Conservation (phyloP, 2,113 vertebrate genomes). For the Centropristis striata region DNA sequence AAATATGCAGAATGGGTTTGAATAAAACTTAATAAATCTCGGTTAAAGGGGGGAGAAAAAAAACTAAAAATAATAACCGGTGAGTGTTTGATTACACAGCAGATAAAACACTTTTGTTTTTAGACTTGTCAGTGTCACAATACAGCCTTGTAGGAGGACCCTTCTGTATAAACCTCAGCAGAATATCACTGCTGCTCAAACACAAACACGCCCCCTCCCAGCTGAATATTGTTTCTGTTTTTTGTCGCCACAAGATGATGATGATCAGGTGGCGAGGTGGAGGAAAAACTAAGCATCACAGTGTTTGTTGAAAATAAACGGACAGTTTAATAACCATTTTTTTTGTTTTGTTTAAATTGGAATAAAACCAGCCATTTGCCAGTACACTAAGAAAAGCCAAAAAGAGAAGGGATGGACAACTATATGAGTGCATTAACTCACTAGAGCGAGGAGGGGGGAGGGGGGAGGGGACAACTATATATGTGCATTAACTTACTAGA, state of each 20-base stretch:
- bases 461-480: constrained; percentile 78
- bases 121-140: constrained; percentile 85
- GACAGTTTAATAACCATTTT: constrained; percentile 86
- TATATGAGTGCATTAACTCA: constrained; percentile 82
- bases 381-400: constrained; percentile 84
- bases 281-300: constrained; percentile 87
- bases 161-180: constrained; percentile 87
- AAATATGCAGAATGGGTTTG: background rate
- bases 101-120: constrained; percentile 40
- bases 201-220: constrained; percentile 27
- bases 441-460: constrained; percentile 53
- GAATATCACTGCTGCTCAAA: constrained; percentile 72
- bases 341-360: constrained; percentile 74
- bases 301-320: constrained; percentile 89
- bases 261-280: constrained; percentile 49
- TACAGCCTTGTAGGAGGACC: constrained; percentile 81
- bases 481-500: constrained; percentile 79
- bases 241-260: background rate
- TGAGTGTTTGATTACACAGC: constrained; percentile 52
- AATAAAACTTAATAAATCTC: background rate
- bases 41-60: constrained; percentile 1
- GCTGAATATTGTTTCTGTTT: background rate
- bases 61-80: background rate
- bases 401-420: constrained; percentile 76
- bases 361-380: constrained; percentile 84